phyloP scores from a whole-genome alignment of 2,888 invertebrate genomes.

The Brachypalpus laphriformis region DNA sequence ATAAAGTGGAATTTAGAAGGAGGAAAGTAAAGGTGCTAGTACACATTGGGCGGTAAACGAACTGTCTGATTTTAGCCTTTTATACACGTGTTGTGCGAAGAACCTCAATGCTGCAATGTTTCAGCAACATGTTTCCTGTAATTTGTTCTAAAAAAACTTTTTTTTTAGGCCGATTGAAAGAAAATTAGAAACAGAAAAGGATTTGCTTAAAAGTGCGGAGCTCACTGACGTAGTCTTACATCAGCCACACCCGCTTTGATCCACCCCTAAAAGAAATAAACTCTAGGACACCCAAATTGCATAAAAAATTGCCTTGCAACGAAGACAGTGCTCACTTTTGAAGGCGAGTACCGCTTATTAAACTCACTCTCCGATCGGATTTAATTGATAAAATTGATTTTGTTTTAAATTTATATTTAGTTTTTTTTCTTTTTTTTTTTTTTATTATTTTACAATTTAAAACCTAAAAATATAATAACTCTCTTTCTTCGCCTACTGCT shows the following conservation, averaged over 20 bases:
- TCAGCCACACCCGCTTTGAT: neutral
- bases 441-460: slow-evolving; percentile 33
- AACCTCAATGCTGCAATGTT: no score
- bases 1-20: no score
- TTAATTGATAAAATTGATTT: slow-evolving; percentile 48
- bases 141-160: no score
- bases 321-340: slow-evolving; percentile 6
- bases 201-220: no score
- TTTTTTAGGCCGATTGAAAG: no score
- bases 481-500: slow-evolving; percentile 21
- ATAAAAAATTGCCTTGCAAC: slow-evolving; percentile 48
- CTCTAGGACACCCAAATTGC: slow-evolving; percentile 50
- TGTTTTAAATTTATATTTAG: slow-evolving; percentile 32
- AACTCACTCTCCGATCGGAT: slow-evolving; percentile 62
- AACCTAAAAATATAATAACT: slow-evolving; percentile 45
- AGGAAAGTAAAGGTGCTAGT: no score
- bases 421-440: slow-evolving; percentile 37
- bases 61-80: no score
- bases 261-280: slow-evolving; percentile 4
- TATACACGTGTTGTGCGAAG: no score
- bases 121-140: no score
- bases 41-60: no score
- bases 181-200: no score
- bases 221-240: neutral
- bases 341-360: slow-evolving; percentile 2